Percentiles rank a stretch among this genome's conserved stretches.
Evolutionary conservation across 2,113 vertebrate genomes (phyloP).

Genomic region (Albula glossodonta): DNA sequence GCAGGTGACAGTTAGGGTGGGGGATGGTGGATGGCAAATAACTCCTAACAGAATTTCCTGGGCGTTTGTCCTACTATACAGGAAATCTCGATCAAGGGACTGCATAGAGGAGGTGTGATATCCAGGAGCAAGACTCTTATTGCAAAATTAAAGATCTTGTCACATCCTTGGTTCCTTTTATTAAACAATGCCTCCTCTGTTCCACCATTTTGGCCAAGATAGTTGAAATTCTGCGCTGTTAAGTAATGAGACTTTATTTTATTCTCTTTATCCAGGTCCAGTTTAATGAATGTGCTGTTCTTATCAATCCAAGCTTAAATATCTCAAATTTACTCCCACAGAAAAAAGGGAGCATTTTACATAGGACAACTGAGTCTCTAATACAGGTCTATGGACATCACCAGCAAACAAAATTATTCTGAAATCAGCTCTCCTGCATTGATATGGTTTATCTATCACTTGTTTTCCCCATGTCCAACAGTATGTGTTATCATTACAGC

Average conservation of each 20-base stretch:
- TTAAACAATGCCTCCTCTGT: constrained; percentile 14
- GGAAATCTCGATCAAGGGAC: constrained; percentile 3
- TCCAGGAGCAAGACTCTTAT: neutral
- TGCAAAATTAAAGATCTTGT: constrained; percentile 4
- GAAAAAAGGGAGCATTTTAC: neutral
- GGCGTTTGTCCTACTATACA: neutral
- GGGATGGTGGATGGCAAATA: too few relatives aligned
- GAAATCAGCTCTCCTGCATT: neutral
- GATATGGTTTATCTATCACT: neutral
- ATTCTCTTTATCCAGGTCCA: neutral
- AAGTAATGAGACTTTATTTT: constrained; percentile 12
- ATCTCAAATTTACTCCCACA: constrained; percentile 1
- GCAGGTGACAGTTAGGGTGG: constrained; percentile 12
- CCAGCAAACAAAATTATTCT: neutral
- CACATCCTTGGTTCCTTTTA: constrained; percentile 8
- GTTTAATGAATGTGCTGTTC: constrained; percentile 12
- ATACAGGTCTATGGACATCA: neutral
- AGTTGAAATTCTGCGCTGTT: neutral
- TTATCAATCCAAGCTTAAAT: constrained; percentile 16
- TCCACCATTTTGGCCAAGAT: neutral
- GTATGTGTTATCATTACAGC: neutral
- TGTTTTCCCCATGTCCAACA: neutral
- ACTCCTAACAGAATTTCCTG: neutral
- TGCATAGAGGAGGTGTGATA: neutral
- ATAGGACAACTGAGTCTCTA: neutral